Conservation (phyloP, 2,797 vertebrate genomes). For the Silurus aristotelis region DNA sequence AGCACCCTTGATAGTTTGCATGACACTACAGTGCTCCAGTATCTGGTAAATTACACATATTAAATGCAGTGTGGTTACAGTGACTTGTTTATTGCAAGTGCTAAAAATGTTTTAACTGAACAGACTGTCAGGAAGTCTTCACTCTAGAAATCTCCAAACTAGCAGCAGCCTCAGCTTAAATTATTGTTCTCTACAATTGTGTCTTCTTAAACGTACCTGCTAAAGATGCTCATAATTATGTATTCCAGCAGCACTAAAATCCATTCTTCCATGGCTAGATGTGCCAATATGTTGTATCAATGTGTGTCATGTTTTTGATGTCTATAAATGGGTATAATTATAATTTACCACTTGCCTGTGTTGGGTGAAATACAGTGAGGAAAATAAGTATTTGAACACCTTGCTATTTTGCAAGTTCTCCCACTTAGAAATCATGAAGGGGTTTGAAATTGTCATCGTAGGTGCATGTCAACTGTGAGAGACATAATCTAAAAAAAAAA, state of each 20-base stretch:
- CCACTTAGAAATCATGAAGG: too few species aligned
- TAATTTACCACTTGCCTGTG: background rate
- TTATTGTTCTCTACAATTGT: background rate
- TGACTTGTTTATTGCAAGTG: background rate
- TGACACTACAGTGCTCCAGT: conserved; percentile 19
- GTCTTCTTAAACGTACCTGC: background rate
- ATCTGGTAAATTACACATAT: conserved; percentile 33
- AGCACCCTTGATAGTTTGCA: conserved; percentile 30
- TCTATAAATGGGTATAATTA: background rate
- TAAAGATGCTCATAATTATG: background rate
- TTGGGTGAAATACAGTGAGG: background rate
- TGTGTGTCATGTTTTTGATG: background rate
- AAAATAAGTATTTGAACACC: too few species aligned
- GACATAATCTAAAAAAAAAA: too few species aligned
- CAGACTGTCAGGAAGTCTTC: background rate
- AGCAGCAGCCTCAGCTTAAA: background rate
- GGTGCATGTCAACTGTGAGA: too few species aligned
- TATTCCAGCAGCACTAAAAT: background rate
- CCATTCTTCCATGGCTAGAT: background rate
- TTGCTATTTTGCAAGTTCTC: too few species aligned
- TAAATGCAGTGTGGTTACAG: background rate
- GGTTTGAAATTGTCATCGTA: too few species aligned
- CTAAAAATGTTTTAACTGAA: background rate
- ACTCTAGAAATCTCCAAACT: background rate
- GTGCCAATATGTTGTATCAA: background rate